Conservation (phyloP, 1,140 invertebrate species). For the Lerema accius region DNA sequence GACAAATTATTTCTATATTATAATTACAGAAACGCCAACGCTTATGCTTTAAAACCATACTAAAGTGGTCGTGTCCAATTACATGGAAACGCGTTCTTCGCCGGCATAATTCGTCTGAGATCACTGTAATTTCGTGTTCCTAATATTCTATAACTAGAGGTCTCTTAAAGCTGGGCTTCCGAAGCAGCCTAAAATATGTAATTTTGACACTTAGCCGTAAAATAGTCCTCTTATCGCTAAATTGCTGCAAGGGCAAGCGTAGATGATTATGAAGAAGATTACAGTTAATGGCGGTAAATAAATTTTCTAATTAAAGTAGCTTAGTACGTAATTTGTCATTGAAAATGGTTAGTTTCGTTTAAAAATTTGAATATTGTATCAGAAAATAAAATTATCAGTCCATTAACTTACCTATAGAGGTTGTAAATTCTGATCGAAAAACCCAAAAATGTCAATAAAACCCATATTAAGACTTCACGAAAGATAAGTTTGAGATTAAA, state of each 20-base stretch:
- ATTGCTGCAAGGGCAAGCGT: too few relatives aligned
- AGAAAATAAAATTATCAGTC: too few relatives aligned
- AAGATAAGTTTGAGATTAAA: slow-evolving; percentile 21
- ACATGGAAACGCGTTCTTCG: slow-evolving; percentile 60
- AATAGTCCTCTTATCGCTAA: background rate
- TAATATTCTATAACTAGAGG: slow-evolving; percentile 58
- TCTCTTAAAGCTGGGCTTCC: slow-evolving; percentile 17
- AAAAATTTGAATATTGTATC: too few relatives aligned
- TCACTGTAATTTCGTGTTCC: slow-evolving; percentile 66
- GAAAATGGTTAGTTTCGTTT: too few relatives aligned
- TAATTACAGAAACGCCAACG: background rate
- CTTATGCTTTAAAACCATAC: slow-evolving; percentile 39
- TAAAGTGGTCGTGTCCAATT: slow-evolving; percentile 59
- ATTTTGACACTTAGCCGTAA: background rate
- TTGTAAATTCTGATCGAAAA: slow-evolving; percentile 6
- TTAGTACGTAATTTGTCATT: too few relatives aligned
- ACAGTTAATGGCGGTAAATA: too few relatives aligned
- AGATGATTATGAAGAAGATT: too few relatives aligned
- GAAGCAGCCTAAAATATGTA: slow-evolving; percentile 2
- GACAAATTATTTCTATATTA: background rate
- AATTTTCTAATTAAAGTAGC: too few relatives aligned
- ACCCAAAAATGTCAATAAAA: slow-evolving; percentile 10
- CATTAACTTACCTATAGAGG: too few relatives aligned
- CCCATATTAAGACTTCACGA: slow-evolving; percentile 1
- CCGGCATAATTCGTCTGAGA: slow-evolving; percentile 61